A percentile compares a stretch with the other conserved stretches of the same genome.
Evolutionary conservation across 2,113 vertebrate genomes (phyloP).

Genomic region (Polyodon spathula): DNA sequence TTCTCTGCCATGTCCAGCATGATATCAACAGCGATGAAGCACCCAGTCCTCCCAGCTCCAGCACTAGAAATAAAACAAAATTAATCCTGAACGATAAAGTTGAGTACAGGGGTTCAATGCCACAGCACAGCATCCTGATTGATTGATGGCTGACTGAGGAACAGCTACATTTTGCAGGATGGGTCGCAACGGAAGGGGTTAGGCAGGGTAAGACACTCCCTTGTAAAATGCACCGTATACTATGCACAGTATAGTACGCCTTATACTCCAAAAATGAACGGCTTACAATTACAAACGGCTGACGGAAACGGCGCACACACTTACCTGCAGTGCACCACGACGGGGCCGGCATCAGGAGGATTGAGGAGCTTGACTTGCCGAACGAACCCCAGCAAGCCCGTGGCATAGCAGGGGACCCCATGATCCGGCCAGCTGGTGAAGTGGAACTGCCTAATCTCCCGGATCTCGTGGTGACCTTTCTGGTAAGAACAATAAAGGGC

Average conservation of each 20-base stretch:
- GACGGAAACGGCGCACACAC: too few relatives aligned
- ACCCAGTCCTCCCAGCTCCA: conserved; percentile 87
- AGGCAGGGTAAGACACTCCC: too few relatives aligned
- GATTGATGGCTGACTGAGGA: neutral
- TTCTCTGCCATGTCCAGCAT: conserved; percentile 98
- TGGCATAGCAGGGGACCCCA: conserved; percentile 90
- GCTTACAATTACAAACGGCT: too few relatives aligned
- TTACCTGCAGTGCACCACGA: conserved; percentile 87
- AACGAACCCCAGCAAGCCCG: conserved; percentile 85
- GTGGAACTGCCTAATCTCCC: conserved; percentile 93
- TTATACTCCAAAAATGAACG: too few relatives aligned
- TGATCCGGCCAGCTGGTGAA: conserved; percentile 98
- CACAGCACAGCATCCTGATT: neutral
- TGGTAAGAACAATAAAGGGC: conserved; percentile 48
- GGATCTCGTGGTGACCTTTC: conserved; percentile 97
- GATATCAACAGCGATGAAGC: conserved; percentile 94
- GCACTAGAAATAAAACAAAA: conserved; percentile 54
- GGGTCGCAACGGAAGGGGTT: too few relatives aligned
- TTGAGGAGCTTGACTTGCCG: conserved; percentile 97
- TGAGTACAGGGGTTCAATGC: neutral
- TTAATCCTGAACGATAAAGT: neutral
- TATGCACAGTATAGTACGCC: too few relatives aligned
- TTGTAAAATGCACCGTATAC: too few relatives aligned
- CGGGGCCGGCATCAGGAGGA: conserved; percentile 80
- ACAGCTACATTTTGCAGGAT: too few relatives aligned